Percentiles rank a stretch among this genome's conserved stretches.
Conservation (phyloP, 2,113 vertebrate species). For the Amphiprion ocellaris region DNA sequence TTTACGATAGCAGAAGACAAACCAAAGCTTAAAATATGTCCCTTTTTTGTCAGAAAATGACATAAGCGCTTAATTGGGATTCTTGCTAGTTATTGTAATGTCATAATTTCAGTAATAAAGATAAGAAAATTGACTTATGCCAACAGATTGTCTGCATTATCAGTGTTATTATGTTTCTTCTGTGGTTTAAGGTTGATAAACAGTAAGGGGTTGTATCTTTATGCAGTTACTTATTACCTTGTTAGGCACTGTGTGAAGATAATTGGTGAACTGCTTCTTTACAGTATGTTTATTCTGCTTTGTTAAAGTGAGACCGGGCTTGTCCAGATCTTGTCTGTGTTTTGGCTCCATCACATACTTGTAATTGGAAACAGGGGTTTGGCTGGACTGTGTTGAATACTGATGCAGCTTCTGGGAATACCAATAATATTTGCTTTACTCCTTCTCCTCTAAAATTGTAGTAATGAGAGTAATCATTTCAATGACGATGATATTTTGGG, state of each 20-base stretch:
- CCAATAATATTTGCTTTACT: slow-evolving; percentile 5
- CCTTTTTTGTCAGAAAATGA: no score
- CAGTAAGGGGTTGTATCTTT: not conserved
- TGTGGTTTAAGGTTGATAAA: no score
- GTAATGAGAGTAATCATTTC: not conserved
- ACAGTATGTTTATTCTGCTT: slow-evolving; percentile 15
- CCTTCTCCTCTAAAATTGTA: not conserved
- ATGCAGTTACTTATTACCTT: not conserved
- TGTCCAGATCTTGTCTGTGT: not conserved
- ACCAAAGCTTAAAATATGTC: no score
- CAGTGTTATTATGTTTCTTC: no score
- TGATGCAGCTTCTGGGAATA: slow-evolving; percentile 17
- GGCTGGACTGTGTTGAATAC: slow-evolving; percentile 4
- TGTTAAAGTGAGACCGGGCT: slow-evolving; percentile 17
- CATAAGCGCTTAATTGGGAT: no score
- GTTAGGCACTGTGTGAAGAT: not conserved
- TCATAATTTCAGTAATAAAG: no score
- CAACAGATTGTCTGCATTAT: no score
- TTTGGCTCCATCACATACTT: slow-evolving; percentile 47
- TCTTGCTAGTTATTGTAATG: no score
- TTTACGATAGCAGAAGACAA: no score
- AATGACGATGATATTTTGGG: no score
- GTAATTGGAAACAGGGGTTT: slow-evolving; percentile 63
- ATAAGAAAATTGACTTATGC: no score
- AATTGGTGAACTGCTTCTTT: not conserved